Percentiles rank a stretch among this genome's conserved stretches.
phyloP scores from a whole-genome alignment of 2,113 vertebrate species.

The Mesitornis unicolor region DNA sequence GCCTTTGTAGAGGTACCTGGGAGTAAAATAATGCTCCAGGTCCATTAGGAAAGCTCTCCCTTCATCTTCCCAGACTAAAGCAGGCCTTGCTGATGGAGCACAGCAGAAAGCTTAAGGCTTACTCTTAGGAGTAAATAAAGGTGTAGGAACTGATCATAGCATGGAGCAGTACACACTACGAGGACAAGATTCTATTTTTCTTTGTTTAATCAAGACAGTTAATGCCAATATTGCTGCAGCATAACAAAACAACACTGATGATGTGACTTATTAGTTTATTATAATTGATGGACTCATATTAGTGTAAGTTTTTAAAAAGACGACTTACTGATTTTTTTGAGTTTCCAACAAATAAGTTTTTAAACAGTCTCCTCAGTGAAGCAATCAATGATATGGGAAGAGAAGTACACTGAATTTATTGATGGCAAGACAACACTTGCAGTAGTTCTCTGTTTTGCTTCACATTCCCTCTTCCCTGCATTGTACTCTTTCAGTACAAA shows the following conservation, averaged over 20 bases:
- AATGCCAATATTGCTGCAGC: background rate
- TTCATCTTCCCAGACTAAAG: background rate
- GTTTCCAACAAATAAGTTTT: background rate
- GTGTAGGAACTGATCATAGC: background rate
- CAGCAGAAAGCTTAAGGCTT: background rate
- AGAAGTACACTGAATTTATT: fast-evolving
- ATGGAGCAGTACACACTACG: fast-evolving
- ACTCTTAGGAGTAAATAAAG: background rate
- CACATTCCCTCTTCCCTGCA: background rate
- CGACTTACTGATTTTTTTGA: background rate
- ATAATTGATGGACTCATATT: background rate
- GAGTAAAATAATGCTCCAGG: background rate
- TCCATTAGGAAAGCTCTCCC: background rate
- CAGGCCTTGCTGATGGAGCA: background rate
- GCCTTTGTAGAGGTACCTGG: background rate
- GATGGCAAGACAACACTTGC: background rate
- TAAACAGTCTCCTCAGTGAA: background rate
- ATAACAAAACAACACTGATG: background rate
- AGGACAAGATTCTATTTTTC: background rate
- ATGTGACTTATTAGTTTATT: background rate
- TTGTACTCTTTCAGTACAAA: background rate
- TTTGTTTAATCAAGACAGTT: background rate
- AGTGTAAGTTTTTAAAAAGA: background rate
- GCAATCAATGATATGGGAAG: background rate
- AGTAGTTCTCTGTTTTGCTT: background rate